Evolutionary conservation across 2,113 vertebrate species (phyloP).

Genomic region (Coracopsis vasa): DNA sequence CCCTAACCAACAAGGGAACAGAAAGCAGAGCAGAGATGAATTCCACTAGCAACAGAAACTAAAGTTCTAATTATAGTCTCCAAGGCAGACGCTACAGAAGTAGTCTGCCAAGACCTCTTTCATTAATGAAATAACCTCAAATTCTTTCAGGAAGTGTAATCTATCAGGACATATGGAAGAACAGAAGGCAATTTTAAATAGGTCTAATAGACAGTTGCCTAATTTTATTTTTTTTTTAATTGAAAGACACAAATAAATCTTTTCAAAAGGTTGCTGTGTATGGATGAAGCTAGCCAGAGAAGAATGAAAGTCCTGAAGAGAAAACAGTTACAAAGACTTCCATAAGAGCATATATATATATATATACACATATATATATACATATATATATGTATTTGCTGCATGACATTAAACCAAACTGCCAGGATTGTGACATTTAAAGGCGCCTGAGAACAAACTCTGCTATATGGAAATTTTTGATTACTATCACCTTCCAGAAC

Average conservation of each 20-base stretch:
- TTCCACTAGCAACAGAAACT: neutral
- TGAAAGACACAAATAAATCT: neutral
- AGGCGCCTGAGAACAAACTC: neutral
- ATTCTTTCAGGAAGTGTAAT: neutral
- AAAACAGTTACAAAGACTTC: neutral
- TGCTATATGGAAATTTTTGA: neutral
- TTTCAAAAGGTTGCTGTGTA: neutral
- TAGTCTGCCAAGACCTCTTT: conserved; percentile 9
- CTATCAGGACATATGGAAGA: neutral
- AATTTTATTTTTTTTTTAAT: neutral
- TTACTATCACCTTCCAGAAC: neutral
- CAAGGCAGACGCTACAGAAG: neutral
- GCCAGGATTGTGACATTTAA: neutral
- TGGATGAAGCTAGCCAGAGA: neutral
- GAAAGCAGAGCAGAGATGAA: neutral
- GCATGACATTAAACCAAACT: neutral
- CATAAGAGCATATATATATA: neutral
- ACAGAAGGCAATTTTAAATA: neutral
- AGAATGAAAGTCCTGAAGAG: neutral
- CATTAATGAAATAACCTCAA: neutral
- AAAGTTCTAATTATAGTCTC: neutral
- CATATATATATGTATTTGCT: neutral
- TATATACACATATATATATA: too few species aligned
- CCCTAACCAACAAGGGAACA: neutral
- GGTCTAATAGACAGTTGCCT: neutral